phyloP scores from a whole-genome alignment of 2,888 invertebrate genomes.

The Pardosa pseudoannulata region DNA sequence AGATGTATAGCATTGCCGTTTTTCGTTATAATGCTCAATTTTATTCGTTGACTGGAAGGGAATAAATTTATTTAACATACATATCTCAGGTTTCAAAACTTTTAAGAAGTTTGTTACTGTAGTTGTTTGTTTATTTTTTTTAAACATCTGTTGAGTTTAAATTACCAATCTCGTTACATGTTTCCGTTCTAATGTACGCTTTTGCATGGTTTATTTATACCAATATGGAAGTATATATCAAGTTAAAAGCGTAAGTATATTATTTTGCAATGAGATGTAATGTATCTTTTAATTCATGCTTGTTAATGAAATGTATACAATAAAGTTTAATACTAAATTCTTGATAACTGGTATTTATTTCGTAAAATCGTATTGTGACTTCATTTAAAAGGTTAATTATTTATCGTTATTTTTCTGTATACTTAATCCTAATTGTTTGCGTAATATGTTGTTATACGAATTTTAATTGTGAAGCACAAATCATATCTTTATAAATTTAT shows the following conservation, averaged over 20 bases:
- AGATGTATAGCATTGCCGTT: constrained; percentile 49
- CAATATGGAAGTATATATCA: constrained; percentile 26
- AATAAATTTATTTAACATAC: constrained; percentile 49
- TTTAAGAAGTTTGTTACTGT: neutral
- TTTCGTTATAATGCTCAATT: constrained; percentile 67
- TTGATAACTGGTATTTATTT: no score
- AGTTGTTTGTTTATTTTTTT: constrained; percentile 1
- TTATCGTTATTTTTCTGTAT: no score
- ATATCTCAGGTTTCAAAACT: constrained; percentile 60
- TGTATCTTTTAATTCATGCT: constrained; percentile 66
- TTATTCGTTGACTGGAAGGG: constrained; percentile 54
- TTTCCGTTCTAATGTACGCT: constrained; percentile 26
- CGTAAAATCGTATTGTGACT: no score
- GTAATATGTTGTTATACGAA: no score
- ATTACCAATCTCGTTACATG: neutral
- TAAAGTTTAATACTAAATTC: constrained; percentile 34
- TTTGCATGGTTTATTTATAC: constrained; percentile 39
- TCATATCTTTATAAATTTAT: no score
- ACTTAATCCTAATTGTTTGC: no score
- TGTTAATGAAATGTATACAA: constrained; percentile 65
- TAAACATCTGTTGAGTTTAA: constrained; percentile 30
- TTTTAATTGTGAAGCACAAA: no score
- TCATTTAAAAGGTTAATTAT: no score
- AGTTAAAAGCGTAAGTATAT: constrained; percentile 33
- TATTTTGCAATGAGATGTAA: constrained; percentile 59